Percentiles rank a stretch among this genome's conserved stretches.
Conservation (phyloP, 1,140 invertebrate species). For the Procambarus clarkii region DNA sequence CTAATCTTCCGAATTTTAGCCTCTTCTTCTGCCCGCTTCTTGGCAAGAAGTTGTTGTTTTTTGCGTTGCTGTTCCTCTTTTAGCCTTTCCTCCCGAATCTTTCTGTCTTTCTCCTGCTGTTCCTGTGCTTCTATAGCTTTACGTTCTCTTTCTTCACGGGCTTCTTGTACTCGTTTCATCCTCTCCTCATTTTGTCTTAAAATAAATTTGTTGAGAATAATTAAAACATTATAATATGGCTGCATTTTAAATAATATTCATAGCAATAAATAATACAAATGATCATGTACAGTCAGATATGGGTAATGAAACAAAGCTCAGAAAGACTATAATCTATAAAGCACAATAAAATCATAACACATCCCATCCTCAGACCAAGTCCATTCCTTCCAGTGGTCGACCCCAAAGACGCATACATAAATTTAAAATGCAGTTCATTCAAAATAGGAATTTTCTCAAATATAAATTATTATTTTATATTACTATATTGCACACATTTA, state of each 20-base stretch:
- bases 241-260: too few species aligned
- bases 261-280: not conserved
- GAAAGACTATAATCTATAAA: too few species aligned
- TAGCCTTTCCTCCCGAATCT: conserved; percentile 53
- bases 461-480: too few species aligned
- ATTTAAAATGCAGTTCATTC: too few species aligned
- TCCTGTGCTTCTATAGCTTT: conserved; percentile 58
- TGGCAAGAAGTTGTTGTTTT: conserved; percentile 43
- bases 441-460: too few species aligned
- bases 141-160: conserved; percentile 55
- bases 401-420: too few species aligned
- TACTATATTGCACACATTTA: too few species aligned
- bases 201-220: not conserved
- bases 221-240: not conserved
- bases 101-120: conserved; percentile 53
- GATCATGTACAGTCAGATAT: not conserved
- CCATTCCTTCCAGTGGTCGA: too few species aligned
- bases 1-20: conserved; percentile 30
- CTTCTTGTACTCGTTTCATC: conserved; percentile 62
- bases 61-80: conserved; percentile 52
- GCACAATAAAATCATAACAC: too few species aligned
- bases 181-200: conserved; percentile 62
- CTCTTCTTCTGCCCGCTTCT: conserved; percentile 59
- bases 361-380: too few species aligned
- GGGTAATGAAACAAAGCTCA: not conserved